These are phyloP conservation scores for Campaea margaritaria DNA, from an alignment of 2,888 invertebrate genomes.

Conservation along the genomic window DNA sequence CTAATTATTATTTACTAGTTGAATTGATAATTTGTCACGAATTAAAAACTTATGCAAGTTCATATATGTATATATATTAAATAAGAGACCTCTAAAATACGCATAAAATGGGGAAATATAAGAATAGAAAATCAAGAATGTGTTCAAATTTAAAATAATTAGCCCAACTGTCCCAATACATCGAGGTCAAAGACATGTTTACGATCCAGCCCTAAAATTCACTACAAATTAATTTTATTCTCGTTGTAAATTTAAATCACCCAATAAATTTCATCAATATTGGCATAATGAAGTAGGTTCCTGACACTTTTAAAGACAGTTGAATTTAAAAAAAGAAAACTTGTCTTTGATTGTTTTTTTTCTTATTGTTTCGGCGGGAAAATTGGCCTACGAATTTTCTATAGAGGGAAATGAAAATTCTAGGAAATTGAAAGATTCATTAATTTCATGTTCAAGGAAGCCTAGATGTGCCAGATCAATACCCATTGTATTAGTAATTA, in stretches of 20 bases:
- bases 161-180: neutral
- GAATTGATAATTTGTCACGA: too few relatives aligned
- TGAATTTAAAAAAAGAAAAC: neutral
- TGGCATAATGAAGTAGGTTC: neutral
- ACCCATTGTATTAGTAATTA: too few relatives aligned
- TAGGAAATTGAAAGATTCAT: too few relatives aligned
- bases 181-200: conserved; percentile 10
- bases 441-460: too few relatives aligned
- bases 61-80: too few relatives aligned
- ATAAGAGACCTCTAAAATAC: too few relatives aligned
- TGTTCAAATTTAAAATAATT: conserved; percentile 3
- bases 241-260: conserved; percentile 8
- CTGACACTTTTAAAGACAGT: neutral
- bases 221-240: conserved; percentile 8
- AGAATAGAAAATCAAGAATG: neutral
- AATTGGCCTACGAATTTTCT: neutral
- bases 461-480: too few relatives aligned
- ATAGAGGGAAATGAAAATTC: too few relatives aligned
- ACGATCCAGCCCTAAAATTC: conserved; percentile 6
- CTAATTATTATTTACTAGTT: too few relatives aligned
- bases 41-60: too few relatives aligned
- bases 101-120: too few relatives aligned
- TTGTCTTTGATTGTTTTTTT: conserved; percentile 7
- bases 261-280: conserved; percentile 3
- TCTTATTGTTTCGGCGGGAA: neutral